Conservation (phyloP, 2,113 vertebrate species). For the western clawed frog (Xenopus tropicalis) region DNA sequence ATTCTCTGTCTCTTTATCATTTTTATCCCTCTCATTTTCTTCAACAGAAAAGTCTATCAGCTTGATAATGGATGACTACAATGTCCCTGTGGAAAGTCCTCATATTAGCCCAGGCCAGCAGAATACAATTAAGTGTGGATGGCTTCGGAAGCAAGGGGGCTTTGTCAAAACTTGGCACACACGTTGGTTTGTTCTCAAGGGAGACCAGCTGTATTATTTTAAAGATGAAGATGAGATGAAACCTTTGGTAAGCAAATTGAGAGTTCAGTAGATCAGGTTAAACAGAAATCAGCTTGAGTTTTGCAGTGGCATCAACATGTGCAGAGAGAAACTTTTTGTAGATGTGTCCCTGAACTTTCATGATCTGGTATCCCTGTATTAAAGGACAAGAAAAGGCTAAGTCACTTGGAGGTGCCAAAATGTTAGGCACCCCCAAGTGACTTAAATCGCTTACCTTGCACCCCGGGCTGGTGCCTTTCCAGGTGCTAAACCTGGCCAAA, state of each 20-base stretch:
- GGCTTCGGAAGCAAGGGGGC: constrained; percentile 97
- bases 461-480: no score
- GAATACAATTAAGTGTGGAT: constrained; percentile 78
- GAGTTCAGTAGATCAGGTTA: neutral
- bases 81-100: constrained; percentile 60
- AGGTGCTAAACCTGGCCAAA: no score
- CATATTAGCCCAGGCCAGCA: constrained; percentile 58
- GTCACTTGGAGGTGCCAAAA: no score
- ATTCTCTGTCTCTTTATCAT: no score
- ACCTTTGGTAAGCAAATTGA: constrained; percentile 78
- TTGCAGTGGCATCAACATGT: no score
- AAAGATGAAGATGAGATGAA: constrained; percentile 97
- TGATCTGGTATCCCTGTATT: no score
- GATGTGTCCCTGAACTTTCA: no score
- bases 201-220: constrained; percentile 91
- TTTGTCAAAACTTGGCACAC: constrained; percentile 98
- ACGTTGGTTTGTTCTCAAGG: constrained; percentile 93
- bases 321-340: no score
- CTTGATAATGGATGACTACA: constrained; percentile 80
- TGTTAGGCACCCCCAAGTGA: no score
- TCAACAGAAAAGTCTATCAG: constrained; percentile 55
- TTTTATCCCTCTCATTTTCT: constrained; percentile 16
- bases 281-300: neutral
- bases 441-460: no score
- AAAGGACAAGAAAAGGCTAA: no score